These are phyloP conservation scores for Poeciliopsis turrubarensis DNA, from an alignment of 2,113 vertebrate genomes.

Conservation along the genomic window DNA sequence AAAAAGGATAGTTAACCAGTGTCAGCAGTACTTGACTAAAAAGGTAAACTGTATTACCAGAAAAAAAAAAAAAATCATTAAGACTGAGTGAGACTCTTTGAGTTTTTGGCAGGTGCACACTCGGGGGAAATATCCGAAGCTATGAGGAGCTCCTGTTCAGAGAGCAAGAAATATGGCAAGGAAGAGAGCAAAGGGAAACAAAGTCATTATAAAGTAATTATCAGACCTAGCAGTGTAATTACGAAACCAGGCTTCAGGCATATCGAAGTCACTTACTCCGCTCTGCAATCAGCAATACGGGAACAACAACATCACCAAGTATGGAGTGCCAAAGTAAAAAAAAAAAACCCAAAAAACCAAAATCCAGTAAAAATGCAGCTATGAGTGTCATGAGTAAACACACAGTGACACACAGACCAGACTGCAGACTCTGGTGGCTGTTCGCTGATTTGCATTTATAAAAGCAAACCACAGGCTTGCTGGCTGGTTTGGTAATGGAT, in stretches of 20 bases:
- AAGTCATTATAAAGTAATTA: constrained; percentile 57
- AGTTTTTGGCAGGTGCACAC: constrained; percentile 11
- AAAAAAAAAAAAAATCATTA: background rate
- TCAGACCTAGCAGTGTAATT: constrained; percentile 34
- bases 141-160: constrained; percentile 23
- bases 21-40: background rate
- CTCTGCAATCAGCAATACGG: constrained; percentile 13
- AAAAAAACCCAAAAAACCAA: too few relatives aligned
- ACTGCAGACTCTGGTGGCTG: constrained; percentile 48
- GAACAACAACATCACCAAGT: constrained; percentile 6
- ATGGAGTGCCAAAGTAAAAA: background rate
- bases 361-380: background rate
- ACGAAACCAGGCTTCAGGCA: constrained; percentile 38
- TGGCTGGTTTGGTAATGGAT: constrained; percentile 65
- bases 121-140: constrained; percentile 5
- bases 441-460: constrained; percentile 39
- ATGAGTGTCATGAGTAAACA: background rate
- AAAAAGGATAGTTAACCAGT: background rate
- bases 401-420: constrained; percentile 17
- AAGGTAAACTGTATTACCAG: background rate
- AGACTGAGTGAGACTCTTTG: constrained; percentile 3
- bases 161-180: constrained; percentile 10
- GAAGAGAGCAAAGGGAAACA: constrained; percentile 14
- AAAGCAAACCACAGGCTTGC: constrained; percentile 60
- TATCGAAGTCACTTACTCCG: constrained; percentile 4